Conservation (phyloP, 2,797 vertebrate species). For the Mus minutoides region DNA sequence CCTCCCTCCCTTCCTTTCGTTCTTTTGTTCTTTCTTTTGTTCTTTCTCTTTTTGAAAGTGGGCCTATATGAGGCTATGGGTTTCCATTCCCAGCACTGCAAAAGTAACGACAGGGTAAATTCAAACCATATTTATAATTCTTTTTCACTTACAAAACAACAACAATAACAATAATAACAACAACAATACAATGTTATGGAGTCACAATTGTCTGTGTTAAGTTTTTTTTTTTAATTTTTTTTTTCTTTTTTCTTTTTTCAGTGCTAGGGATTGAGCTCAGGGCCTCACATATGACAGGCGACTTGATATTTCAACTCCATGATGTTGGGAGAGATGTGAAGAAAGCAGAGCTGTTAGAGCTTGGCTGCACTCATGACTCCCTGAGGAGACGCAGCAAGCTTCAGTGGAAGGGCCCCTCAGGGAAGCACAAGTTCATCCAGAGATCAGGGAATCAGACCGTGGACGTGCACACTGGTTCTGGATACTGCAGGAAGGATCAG, state of each 20-base stretch:
- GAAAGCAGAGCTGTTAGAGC: neutral
- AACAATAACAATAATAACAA: neutral
- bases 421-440: neutral
- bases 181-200: neutral
- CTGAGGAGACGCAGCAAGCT: neutral
- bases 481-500: neutral
- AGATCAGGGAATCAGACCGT: too few relatives aligned
- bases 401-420: neutral
- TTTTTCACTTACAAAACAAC: neutral
- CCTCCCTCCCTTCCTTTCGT: too few relatives aligned
- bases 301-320: neutral
- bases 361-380: neutral
- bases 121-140: neutral
- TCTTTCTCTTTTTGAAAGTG: neutral
- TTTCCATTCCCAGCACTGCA: neutral
- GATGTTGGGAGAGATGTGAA: neutral
- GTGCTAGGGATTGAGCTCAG: neutral
- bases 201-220: neutral
- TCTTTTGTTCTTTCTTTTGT: too few relatives aligned
- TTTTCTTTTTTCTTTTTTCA: neutral
- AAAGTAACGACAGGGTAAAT: neutral
- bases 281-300: neutral
- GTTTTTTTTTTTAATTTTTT: too few relatives aligned
- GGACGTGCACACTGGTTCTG: neutral
- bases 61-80: neutral